A percentile compares a stretch with the other conserved stretches of the same genome.
phyloP scores from a whole-genome alignment of 2,797 vertebrate species.

The Amblyraja radiata region DNA sequence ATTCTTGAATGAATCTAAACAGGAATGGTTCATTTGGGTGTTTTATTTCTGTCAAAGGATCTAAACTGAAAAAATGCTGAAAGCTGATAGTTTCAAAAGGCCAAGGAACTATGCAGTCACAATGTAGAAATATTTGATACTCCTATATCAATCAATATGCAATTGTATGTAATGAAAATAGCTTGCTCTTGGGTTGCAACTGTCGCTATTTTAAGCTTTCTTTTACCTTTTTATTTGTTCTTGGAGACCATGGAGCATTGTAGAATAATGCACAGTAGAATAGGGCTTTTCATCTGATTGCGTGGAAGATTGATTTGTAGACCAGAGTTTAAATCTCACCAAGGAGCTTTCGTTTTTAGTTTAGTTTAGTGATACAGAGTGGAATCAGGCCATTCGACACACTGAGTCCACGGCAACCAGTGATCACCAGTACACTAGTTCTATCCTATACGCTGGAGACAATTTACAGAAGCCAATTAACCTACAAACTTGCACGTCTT shows the following conservation, averaged over 20 bases:
- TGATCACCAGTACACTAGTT: too few relatives aligned
- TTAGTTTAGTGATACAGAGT: too few relatives aligned
- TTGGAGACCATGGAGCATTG: background rate
- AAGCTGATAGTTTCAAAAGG: background rate
- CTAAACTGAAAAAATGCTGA: background rate
- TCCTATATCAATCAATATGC: background rate
- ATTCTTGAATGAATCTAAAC: background rate
- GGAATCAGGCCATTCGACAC: too few relatives aligned
- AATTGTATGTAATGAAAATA: background rate
- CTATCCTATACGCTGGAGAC: too few relatives aligned
- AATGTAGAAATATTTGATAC: background rate
- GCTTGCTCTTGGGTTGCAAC: background rate
- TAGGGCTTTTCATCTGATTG: too few relatives aligned
- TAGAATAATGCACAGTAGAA: too few relatives aligned
- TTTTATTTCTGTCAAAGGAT: background rate
- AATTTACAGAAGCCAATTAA: too few relatives aligned
- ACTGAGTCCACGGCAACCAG: too few relatives aligned
- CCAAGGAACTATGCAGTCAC: background rate
- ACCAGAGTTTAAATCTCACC: too few relatives aligned
- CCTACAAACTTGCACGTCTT: too few relatives aligned
- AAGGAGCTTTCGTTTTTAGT: too few relatives aligned
- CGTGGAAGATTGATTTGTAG: too few relatives aligned
- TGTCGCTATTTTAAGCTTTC: background rate
- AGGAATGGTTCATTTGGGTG: background rate
- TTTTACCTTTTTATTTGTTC: background rate